phyloP scores from a whole-genome alignment of 2,888 invertebrate species.

The Mythimna albipuncta region DNA sequence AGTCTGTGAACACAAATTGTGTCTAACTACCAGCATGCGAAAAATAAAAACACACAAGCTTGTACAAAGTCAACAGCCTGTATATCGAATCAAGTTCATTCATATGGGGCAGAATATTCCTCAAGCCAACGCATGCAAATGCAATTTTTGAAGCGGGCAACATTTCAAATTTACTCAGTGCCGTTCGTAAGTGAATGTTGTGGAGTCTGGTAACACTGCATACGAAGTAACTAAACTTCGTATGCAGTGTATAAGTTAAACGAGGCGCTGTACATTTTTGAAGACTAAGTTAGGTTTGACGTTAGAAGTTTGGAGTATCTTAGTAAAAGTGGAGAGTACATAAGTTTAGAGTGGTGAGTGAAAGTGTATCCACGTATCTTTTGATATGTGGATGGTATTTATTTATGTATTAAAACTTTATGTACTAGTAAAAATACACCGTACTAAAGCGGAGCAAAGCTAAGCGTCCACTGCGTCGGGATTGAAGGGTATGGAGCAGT shows the following conservation, averaged over 20 bases:
- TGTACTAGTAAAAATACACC: no score
- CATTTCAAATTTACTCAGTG: conserved; percentile 42
- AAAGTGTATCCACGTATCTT: background rate
- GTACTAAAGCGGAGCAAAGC: no score
- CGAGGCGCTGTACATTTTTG: conserved; percentile 9
- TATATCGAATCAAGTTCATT: conserved; percentile 31
- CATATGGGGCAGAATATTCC: conserved; percentile 31
- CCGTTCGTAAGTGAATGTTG: conserved; percentile 48
- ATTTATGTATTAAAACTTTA: no score
- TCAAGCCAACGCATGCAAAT: conserved; percentile 46
- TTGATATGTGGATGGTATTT: background rate
- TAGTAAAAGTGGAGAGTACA: background rate
- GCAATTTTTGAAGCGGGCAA: conserved; percentile 56
- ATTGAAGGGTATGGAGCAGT: no score
- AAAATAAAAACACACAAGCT: background rate
- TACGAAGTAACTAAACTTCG: background rate
- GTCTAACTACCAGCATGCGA: background rate
- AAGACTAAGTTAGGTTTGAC: conserved; percentile 26
- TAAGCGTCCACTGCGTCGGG: no score
- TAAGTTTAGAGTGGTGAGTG: background rate
- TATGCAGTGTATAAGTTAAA: background rate
- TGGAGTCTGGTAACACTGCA: conserved; percentile 28
- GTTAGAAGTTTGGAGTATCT: conserved; percentile 3
- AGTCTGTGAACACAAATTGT: background rate
- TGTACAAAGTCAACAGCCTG: background rate